These are phyloP conservation scores for Hyaena hyaena DNA, from an alignment of 2,113 vertebrate genomes.

Conservation along the genomic window DNA sequence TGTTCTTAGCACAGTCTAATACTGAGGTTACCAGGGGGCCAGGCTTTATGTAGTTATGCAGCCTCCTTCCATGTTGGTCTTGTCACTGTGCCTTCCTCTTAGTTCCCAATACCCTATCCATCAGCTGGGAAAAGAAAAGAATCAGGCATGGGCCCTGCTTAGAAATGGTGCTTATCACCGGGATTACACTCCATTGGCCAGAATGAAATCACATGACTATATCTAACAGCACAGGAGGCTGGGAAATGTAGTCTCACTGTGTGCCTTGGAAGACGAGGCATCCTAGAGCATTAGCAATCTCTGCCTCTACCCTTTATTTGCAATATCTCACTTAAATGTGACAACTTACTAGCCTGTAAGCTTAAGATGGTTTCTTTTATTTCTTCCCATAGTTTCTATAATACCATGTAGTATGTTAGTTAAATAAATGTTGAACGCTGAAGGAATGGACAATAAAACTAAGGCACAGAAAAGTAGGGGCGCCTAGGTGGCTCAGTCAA, in stretches of 20 bases:
- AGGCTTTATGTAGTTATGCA: background rate
- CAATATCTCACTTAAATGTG: background rate
- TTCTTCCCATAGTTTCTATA: background rate
- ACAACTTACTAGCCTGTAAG: background rate
- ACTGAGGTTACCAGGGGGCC: background rate
- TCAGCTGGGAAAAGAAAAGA: background rate
- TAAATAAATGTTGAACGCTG: background rate
- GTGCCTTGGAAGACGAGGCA: background rate
- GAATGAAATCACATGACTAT: background rate
- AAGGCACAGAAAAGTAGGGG: background rate
- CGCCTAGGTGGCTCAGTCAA: too few species aligned
- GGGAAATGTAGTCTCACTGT: background rate
- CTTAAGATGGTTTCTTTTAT: background rate
- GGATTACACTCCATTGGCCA: background rate
- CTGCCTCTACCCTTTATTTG: background rate
- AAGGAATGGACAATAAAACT: background rate
- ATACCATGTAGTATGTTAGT: background rate
- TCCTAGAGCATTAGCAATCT: background rate
- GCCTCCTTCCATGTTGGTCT: background rate
- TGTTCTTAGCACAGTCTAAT: background rate
- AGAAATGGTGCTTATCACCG: background rate
- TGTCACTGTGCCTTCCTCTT: background rate
- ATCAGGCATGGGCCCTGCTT: background rate
- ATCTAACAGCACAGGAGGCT: background rate
- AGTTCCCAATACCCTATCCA: background rate